Percentiles rank a stretch among this genome's conserved stretches.
Conservation (phyloP, 2,888 invertebrate genomes). For the Trissoscelio sp. region DNA sequence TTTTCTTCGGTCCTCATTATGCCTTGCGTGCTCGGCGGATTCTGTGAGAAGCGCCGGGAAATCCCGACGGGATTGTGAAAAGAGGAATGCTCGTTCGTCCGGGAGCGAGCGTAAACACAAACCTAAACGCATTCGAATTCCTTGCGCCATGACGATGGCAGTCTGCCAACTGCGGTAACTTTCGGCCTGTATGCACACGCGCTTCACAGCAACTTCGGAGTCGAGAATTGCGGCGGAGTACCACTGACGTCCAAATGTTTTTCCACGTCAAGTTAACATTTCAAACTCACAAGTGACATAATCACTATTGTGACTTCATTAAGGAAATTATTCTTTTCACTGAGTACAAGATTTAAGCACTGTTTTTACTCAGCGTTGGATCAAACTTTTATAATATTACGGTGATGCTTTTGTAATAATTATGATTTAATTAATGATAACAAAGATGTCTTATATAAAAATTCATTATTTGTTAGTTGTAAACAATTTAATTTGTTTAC, state of each 20-base stretch:
- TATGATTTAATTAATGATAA: too few species aligned
- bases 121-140: slow-evolving; percentile 76
- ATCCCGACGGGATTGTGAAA: slow-evolving; percentile 57
- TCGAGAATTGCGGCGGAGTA: slow-evolving; percentile 10
- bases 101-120: slow-evolving; percentile 74
- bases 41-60: slow-evolving; percentile 46
- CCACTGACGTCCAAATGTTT: slow-evolving; percentile 40
- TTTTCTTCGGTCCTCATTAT: slow-evolving; percentile 65
- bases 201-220: slow-evolving; percentile 21
- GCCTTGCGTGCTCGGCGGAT: slow-evolving; percentile 49
- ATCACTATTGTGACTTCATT: slow-evolving; percentile 36
- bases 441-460: too few species aligned
- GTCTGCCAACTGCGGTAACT: slow-evolving; percentile 75
- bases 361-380: too few species aligned
- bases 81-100: slow-evolving; percentile 32
- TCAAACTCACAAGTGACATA: slow-evolving; percentile 25
- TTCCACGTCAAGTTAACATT: slow-evolving; percentile 33
- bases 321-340: slow-evolving; percentile 27
- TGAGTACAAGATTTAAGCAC: too few species aligned
- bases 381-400: too few species aligned
- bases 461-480: too few species aligned
- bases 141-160: slow-evolving; percentile 76
- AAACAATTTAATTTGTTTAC: too few species aligned
- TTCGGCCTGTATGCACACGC: slow-evolving; percentile 63
- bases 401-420: too few species aligned